Percentiles rank a stretch among this genome's conserved stretches.
Evolutionary conservation across 1,140 invertebrate genomes (phyloP).

Genomic region (Apocrypta bakeri): DNA sequence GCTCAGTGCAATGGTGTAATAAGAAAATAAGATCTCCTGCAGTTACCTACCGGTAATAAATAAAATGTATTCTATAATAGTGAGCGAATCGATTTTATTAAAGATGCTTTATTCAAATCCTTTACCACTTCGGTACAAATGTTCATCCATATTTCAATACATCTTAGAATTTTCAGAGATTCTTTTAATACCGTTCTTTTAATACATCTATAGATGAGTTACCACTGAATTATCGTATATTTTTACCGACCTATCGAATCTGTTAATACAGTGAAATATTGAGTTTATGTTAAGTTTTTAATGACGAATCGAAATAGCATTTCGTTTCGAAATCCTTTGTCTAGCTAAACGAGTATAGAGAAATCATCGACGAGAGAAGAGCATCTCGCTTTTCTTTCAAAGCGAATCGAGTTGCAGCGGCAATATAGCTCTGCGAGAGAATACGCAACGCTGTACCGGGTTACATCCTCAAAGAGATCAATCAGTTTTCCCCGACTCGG

Average conservation of each 20-base stretch:
- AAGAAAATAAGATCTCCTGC: no score
- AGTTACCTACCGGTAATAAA: no score
- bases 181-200: no score
- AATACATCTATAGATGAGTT: not conserved
- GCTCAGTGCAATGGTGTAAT: no score
- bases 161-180: no score
- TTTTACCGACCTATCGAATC: not conserved
- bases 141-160: no score
- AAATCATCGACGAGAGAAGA: not conserved
- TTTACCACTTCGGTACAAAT: no score
- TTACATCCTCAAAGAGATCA: constrained; percentile 39
- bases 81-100: not conserved
- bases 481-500: constrained; percentile 2
- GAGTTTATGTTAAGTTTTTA: not conserved
- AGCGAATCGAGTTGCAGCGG: constrained; percentile 42
- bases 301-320: not conserved
- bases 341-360: not conserved
- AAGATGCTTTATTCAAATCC: constrained; percentile 18
- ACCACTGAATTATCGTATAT: not conserved
- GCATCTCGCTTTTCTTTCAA: constrained; percentile 20
- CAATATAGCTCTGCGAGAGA: not conserved
- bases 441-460: not conserved
- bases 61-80: not conserved
- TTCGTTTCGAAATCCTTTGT: not conserved
- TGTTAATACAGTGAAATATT: no score